phyloP scores from a whole-genome alignment of 2,113 vertebrate genomes.

The Sebastes schlegelii region DNA sequence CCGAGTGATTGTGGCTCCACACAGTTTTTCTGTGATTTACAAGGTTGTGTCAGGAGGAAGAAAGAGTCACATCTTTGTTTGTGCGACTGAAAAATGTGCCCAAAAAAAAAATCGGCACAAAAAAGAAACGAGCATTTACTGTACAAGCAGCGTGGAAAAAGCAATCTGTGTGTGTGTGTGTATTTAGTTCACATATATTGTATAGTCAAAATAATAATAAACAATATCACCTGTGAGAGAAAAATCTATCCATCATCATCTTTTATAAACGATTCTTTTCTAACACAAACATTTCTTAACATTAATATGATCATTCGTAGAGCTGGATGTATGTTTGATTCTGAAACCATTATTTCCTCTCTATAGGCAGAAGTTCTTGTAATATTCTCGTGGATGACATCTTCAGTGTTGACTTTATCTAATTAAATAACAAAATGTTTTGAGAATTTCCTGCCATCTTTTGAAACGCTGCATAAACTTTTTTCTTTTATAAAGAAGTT shows the following conservation, averaged over 20 bases:
- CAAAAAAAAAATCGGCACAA: conserved; percentile 63
- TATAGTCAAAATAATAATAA: background rate
- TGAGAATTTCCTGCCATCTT: background rate
- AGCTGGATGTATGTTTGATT: no score
- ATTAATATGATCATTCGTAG: no score
- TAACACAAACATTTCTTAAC: no score
- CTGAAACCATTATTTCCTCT: no score
- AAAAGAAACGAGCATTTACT: conserved; percentile 20
- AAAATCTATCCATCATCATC: no score
- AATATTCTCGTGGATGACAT: no score
- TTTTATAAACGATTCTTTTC: no score
- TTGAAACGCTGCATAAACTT: background rate
- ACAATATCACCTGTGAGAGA: no score
- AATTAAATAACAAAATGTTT: no score
- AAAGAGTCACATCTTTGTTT: conserved; percentile 81
- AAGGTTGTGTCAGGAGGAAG: conserved; percentile 74
- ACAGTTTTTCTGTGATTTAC: conserved; percentile 64
- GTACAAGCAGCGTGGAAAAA: conserved; percentile 14
- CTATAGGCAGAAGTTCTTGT: no score
- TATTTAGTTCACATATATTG: background rate
- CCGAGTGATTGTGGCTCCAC: conserved; percentile 61
- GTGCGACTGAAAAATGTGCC: conserved; percentile 76
- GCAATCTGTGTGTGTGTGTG: background rate
- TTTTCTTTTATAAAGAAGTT: background rate
- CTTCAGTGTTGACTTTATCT: no score